Evolutionary conservation across 1,140 invertebrate species (phyloP).

Genomic region (Anoplolepis gracilipes): DNA sequence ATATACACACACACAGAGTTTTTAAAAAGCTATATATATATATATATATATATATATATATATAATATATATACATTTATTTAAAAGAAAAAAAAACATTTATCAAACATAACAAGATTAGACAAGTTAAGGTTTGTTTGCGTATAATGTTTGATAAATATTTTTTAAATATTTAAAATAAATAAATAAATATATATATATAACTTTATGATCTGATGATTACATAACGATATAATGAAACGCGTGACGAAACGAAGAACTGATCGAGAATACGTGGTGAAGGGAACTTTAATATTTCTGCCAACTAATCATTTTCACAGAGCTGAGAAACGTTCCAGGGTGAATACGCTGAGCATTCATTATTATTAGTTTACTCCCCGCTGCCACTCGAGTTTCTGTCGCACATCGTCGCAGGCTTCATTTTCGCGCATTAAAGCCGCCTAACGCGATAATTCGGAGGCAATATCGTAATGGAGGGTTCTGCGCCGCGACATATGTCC

Average conservation of each 20-base stretch:
- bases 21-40: too few relatives aligned
- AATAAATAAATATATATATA: too few relatives aligned
- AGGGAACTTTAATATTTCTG: not conserved
- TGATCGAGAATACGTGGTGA: not conserved
- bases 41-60: not conserved
- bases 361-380: constrained; percentile 40
- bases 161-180: too few relatives aligned
- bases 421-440: constrained; percentile 68
- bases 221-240: not conserved
- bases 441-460: constrained; percentile 77
- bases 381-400: constrained; percentile 8
- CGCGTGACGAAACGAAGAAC: not conserved
- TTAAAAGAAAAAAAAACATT: too few relatives aligned
- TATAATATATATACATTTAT: not conserved
- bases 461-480: constrained; percentile 84
- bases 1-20: too few relatives aligned
- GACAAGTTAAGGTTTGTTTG: too few relatives aligned
- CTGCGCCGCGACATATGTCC: constrained; percentile 81
- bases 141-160: too few relatives aligned
- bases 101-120: too few relatives aligned
- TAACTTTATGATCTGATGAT: not conserved
- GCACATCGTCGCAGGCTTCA: constrained; percentile 29
- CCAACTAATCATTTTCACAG: constrained; percentile 27
- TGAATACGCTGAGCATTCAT: constrained; percentile 30
- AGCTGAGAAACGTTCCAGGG: constrained; percentile 40